These are phyloP conservation scores for Turnix velox DNA, from an alignment of 2,113 vertebrate genomes.

Conservation along the genomic window DNA sequence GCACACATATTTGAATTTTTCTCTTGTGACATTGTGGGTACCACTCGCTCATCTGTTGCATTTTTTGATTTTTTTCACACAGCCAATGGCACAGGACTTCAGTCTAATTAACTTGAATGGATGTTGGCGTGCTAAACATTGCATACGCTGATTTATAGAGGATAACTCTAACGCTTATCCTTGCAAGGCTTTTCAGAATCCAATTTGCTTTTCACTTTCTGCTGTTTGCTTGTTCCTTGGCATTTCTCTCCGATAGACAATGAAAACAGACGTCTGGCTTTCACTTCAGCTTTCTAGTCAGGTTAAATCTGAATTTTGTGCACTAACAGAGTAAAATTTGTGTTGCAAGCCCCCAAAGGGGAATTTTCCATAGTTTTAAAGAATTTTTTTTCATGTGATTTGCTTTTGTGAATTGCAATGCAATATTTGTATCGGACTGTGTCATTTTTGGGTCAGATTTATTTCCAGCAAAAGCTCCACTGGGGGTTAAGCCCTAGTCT, in stretches of 20 bases:
- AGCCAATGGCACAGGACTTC: background rate
- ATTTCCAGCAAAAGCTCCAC: background rate
- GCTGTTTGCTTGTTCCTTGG: background rate
- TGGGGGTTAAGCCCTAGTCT: background rate
- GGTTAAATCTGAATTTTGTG: background rate
- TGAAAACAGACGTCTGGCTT: background rate
- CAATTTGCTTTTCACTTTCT: conserved; percentile 10
- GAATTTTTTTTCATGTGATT: background rate
- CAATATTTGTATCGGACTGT: background rate
- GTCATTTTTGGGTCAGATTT: background rate
- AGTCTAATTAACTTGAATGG: background rate
- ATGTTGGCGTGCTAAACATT: background rate
- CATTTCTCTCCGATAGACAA: conserved; percentile 6
- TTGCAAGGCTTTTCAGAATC: conserved; percentile 32
- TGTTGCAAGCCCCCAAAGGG: background rate
- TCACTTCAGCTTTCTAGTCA: conserved; percentile 7
- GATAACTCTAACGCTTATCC: background rate
- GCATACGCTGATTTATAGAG: background rate
- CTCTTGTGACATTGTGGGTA: background rate
- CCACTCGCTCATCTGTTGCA: background rate
- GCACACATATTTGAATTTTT: background rate
- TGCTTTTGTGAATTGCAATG: background rate
- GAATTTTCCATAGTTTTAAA: background rate
- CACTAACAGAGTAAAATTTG: background rate
- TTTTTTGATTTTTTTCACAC: background rate